phyloP scores from a whole-genome alignment of 1,140 invertebrate genomes.

The Lepidurus packardi region DNA sequence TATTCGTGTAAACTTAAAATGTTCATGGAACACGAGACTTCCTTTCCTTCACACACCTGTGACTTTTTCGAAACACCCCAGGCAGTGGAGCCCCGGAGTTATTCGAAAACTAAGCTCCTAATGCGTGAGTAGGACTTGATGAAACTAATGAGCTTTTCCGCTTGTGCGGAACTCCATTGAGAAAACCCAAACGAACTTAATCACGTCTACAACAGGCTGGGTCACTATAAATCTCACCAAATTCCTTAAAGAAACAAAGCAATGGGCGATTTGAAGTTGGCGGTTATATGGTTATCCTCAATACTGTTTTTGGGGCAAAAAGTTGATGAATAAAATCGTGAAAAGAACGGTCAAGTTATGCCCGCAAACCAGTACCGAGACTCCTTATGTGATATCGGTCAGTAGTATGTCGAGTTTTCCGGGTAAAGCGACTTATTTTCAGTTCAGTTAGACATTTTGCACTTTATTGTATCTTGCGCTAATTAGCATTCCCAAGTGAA shows the following conservation, averaged over 20 bases:
- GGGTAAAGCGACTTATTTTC: background rate
- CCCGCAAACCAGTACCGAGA: slow-evolving; percentile 6
- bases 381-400: slow-evolving; percentile 7
- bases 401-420: slow-evolving; percentile 5
- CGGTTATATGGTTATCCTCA: background rate
- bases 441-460: too few species aligned
- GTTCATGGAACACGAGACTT: background rate
- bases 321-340: background rate
- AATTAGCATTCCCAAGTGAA: too few species aligned
- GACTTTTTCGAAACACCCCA: background rate
- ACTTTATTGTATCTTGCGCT: too few species aligned
- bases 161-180: background rate
- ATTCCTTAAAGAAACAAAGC: background rate
- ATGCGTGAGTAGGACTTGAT: background rate
- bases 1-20: background rate
- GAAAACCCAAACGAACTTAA: background rate
- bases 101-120: background rate
- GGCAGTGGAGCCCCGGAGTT: background rate
- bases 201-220: background rate
- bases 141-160: background rate
- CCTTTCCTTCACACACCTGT: background rate
- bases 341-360: background rate
- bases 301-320: background rate
- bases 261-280: background rate
- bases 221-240: background rate